Base-by-base conservation (phyloP, 1,140 invertebrate species). In the Drosophila carrolli region DNA sequence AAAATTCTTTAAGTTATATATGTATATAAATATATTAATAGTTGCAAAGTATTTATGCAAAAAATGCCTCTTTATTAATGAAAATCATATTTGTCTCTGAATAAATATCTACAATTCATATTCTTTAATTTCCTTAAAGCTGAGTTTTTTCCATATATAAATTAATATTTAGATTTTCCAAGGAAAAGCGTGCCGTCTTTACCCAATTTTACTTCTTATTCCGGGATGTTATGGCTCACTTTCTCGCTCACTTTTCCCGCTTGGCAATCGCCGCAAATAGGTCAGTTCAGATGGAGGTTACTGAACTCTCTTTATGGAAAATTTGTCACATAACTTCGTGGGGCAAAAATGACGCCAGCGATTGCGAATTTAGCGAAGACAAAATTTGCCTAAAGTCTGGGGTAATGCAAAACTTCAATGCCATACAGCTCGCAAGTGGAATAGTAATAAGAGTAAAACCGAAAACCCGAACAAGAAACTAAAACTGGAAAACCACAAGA, bases 371-470 rank as follows among this genome's bases (percentile, higher is more conserved):
- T 14, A 37, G 29, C 29, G 10, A 48, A 35, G 23, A 47, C 40
- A 43, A 38, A 60, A 67, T 67, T 60, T 54, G 59, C 51, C 23
- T 14, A 38, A 14, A 43, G 35, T 43, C 32, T 27, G 51, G 57
- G 9, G 82, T 86, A 81, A 88, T 67, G 43, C 44, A 74, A 86
- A 51, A 88, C 83, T 54, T 63, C 82, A 86, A 86, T 86, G 82
- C 78, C 83, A 75, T 43, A 44, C 58, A 32, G 44, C 44, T 61
- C 72, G 53, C 60, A 79, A 71, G 68, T 70, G 63, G 65, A 60
- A 82, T 48, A 56, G 57, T 38, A 63, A 75, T 43, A 75, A 75
- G 65, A 75, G 59, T 75, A 75, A 75, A 75, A 74, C 70, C 48
- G 7, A 53, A 78, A 78, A 78, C 58, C 55, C 37, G 62, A 76